Conservation (phyloP, 2,888 invertebrate species). For the Drosophila demipolita region DNA sequence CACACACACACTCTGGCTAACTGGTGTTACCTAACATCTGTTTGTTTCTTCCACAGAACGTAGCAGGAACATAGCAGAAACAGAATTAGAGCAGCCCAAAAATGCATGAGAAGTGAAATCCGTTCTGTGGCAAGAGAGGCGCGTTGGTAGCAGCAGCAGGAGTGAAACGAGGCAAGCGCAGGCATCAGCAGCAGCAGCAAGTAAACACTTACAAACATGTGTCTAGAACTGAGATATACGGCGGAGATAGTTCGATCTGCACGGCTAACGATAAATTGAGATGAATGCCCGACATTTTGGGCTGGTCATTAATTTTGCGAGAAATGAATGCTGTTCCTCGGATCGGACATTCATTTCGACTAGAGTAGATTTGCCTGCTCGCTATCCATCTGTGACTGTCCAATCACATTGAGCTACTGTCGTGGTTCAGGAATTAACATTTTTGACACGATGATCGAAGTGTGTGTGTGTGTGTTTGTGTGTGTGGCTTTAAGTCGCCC, state of each 20-base stretch:
- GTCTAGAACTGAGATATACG: constrained; percentile 51
- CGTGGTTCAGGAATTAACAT: constrained; percentile 25
- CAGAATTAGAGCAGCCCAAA: constrained; percentile 47
- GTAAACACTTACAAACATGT: constrained; percentile 18
- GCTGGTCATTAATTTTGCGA: constrained; percentile 28
- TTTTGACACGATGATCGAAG: constrained; percentile 34
- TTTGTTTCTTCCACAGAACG: constrained; percentile 44
- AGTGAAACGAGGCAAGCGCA: constrained; percentile 3
- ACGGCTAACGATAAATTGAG: constrained; percentile 72
- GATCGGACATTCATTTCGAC: constrained; percentile 9
- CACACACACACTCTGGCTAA: constrained; percentile 21
- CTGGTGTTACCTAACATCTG: constrained; percentile 55
- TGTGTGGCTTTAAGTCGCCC: constrained; percentile 26
- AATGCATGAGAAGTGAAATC: constrained; percentile 78
- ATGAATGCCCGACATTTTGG: constrained; percentile 67
- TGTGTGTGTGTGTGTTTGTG: not conserved
- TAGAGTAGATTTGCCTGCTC: constrained; percentile 66
- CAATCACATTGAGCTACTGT: constrained; percentile 17
- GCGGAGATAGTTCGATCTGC: constrained; percentile 70
- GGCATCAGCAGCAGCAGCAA: constrained; percentile 2
- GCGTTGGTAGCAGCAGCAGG: constrained; percentile 2
- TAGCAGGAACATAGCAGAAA: not conserved
- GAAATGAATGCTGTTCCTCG: not conserved
- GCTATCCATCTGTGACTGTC: constrained; percentile 53
- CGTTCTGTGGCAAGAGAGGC: constrained; percentile 52